Conservation (phyloP, 2,888 invertebrate species). For the Eretmocerus hayati region DNA sequence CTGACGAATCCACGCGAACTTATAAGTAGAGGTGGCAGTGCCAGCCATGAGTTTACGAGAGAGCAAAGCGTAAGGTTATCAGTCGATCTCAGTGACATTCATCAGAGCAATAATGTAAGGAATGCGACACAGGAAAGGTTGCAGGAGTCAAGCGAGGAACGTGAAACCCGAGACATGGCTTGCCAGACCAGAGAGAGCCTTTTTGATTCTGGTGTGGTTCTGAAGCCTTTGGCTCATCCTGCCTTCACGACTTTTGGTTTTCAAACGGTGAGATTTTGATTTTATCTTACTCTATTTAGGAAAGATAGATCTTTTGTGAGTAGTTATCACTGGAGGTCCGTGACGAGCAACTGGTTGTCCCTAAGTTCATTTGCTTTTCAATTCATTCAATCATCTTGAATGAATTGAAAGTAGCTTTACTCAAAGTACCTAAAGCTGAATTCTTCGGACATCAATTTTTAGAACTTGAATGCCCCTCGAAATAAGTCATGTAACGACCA, state of each 20-base stretch:
- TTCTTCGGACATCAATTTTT: no score
- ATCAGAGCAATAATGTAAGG: conserved; percentile 44
- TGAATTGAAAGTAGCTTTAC: no score
- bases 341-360: no score
- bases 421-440: no score
- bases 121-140: conserved; percentile 44
- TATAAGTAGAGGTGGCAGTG: background rate
- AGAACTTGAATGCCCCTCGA: no score
- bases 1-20: conserved; percentile 14
- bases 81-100: conserved; percentile 40
- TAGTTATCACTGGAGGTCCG: no score
- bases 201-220: conserved; percentile 43
- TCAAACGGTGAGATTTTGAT: conserved; percentile 6
- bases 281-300: background rate
- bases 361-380: no score
- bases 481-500: no score
- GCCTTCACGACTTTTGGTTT: conserved; percentile 53
- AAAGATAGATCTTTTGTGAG: no score
- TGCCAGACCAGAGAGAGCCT: conserved; percentile 80
- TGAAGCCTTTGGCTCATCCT: conserved; percentile 32
- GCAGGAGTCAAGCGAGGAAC: conserved; percentile 43
- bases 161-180: conserved; percentile 64
- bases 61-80: conserved; percentile 35
- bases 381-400: no score
- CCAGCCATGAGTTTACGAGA: conserved; percentile 25